Base-by-base conservation (phyloP, 2,113 vertebrate genomes). In the Mirounga angustirostris region DNA sequence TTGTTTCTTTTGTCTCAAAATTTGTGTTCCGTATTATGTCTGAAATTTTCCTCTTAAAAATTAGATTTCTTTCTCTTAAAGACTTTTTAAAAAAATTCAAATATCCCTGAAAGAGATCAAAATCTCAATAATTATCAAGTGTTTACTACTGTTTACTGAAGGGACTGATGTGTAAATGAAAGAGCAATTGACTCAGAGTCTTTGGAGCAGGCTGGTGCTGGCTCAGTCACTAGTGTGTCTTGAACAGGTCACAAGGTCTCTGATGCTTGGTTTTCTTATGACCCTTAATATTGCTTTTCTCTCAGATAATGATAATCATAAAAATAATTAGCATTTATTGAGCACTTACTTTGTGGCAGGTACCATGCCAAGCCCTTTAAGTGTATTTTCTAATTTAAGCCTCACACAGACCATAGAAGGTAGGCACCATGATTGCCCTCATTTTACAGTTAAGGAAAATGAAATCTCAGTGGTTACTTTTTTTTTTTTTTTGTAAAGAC, bases 371-470 rank as follows among this genome's bases (percentile, higher is more conserved):
- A 93, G 19, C 8, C 46, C 73, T 79, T 83, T 88, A 88, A 56
- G 26, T 28, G 6, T 50, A 69, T 84, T 87, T 97, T 93, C 76
- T 94, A 81, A 86, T 85, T 79, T 87, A 83, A 91, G 84, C 59
- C 14, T 85, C 88, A 76, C 1, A 71, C 36, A 28, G 43, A 84
- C 4, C 24, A 6, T 28, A 33, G 6, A 28, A 82, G 18, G 52
- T 40, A 50, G 80, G 14, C 1, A 61, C 43, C 11, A 19, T 40
- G 71, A 59, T 52, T 71, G 19, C 30, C 21, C 18, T 50, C 1
- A 65, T 43, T 87, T 85, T 95, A 63, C 22, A 80, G 56, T 21
- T 61, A 46, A 54, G 54, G 46, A 65, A 92, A 92, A 86, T 2
- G 33, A 78, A 83, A 19, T 43, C 7, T 85, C 19, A 74, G 69